These are phyloP conservation scores for Diprion similis DNA, from an alignment of 1,140 invertebrate genomes.

Conservation along the genomic window DNA sequence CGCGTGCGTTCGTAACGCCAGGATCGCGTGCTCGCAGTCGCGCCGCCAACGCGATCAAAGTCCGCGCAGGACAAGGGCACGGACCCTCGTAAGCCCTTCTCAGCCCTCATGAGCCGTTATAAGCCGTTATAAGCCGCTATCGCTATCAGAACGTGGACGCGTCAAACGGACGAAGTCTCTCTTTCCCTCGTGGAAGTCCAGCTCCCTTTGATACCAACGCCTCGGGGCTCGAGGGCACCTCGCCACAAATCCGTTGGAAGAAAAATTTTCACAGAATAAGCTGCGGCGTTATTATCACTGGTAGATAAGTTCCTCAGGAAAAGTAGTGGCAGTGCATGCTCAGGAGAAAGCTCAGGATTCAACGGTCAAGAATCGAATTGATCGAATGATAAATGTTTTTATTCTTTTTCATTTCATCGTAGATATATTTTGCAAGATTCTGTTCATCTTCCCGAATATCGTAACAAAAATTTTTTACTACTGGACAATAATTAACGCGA, in stretches of 20 bases:
- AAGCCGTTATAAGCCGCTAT: slow-evolving; percentile 7
- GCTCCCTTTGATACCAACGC: slow-evolving; percentile 33
- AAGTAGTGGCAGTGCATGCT: not conserved
- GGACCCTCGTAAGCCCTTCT: not conserved
- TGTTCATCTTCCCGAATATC: no score
- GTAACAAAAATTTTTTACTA: no score
- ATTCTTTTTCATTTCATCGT: no score
- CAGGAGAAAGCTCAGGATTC: not conserved
- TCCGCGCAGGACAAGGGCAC: not conserved
- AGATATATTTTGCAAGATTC: no score
- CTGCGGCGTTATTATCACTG: not conserved
- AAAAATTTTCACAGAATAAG: not conserved
- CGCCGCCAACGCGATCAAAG: not conserved
- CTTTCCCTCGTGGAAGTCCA: slow-evolving; percentile 32
- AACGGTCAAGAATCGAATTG: not conserved
- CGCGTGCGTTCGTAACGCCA: not conserved
- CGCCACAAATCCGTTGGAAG: not conserved
- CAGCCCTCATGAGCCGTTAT: slow-evolving; percentile 1
- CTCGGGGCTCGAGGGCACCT: not conserved
- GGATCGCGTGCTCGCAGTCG: slow-evolving; percentile 1
- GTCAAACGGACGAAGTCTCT: not conserved
- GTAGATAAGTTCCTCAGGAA: not conserved
- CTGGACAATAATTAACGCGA: no score
- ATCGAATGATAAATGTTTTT: no score
- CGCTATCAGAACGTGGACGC: not conserved